phyloP scores from a whole-genome alignment of 2,888 invertebrate species.

The Clunio marinus region DNA sequence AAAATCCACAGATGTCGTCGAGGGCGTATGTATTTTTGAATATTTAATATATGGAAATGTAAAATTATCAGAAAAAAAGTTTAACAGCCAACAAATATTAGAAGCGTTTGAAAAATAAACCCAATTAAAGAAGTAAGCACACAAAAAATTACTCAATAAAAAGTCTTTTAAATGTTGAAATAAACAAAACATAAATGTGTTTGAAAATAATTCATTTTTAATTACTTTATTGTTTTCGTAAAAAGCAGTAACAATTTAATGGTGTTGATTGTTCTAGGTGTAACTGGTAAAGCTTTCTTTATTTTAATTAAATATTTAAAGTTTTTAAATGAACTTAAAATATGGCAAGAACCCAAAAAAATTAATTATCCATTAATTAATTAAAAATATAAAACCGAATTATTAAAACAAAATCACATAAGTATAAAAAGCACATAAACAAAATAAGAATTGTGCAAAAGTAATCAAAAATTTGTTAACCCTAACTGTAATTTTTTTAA shows the following conservation, averaged over 20 bases:
- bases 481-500: background rate
- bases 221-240: slow-evolving; percentile 6
- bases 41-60: too few species aligned
- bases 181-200: too few species aligned
- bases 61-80: background rate
- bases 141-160: background rate
- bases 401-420: background rate
- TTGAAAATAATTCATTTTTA: slow-evolving; percentile 3
- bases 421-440: background rate
- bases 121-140: slow-evolving; percentile 9
- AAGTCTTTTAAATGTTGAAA: slow-evolving; percentile 19
- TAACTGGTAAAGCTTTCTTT: background rate
- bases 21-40: too few species aligned
- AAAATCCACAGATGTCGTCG: background rate
- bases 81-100: slow-evolving; percentile 6
- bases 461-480: background rate
- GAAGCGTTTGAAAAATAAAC: background rate
- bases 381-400: too few species aligned
- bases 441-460: too few species aligned
- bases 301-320: background rate
- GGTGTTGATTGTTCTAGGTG: slow-evolving; percentile 36
- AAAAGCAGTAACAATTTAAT: slow-evolving; percentile 9
- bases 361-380: too few species aligned
- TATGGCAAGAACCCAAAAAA: background rate
- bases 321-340: background rate